phyloP scores from a whole-genome alignment of 2,888 invertebrate species.

The Leptinotarsa juncta region DNA sequence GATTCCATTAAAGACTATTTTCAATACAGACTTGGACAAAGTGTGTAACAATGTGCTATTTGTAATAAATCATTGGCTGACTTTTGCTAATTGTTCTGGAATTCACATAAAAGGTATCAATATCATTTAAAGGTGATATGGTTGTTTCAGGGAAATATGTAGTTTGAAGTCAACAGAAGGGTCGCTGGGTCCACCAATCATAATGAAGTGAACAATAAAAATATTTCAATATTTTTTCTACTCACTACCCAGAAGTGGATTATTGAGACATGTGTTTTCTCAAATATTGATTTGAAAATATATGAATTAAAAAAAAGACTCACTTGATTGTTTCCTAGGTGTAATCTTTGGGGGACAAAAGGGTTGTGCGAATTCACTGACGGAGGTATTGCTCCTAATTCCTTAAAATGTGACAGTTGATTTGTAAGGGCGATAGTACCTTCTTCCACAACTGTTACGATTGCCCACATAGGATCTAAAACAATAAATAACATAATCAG shows the following conservation, averaged over 20 bases:
- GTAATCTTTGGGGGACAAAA: constrained; percentile 53
- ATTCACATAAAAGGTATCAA: no score
- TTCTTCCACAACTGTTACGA: constrained; percentile 83
- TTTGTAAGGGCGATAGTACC: constrained; percentile 85
- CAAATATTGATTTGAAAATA: not conserved
- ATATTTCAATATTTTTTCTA: not conserved
- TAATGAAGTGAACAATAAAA: not conserved
- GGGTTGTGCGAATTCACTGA: constrained; percentile 56
- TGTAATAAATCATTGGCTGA: no score
- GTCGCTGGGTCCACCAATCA: not conserved
- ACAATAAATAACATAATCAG: constrained; percentile 21
- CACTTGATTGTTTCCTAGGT: constrained; percentile 54
- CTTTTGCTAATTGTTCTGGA: no score
- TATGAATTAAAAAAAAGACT: constrained; percentile 10
- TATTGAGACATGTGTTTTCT: not conserved
- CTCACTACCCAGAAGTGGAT: no score
- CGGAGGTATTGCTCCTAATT: constrained; percentile 64
- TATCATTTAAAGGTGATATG: no score
- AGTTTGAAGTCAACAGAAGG: not conserved
- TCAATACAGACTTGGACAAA: no score
- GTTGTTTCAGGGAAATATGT: no score
- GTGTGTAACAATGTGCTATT: no score
- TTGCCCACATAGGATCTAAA: constrained; percentile 84
- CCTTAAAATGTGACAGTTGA: constrained; percentile 75
- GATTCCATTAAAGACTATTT: no score